These are phyloP conservation scores for Ichneumoninae sp. DNA, from an alignment of 2,888 invertebrate genomes.

Conservation along the genomic window DNA sequence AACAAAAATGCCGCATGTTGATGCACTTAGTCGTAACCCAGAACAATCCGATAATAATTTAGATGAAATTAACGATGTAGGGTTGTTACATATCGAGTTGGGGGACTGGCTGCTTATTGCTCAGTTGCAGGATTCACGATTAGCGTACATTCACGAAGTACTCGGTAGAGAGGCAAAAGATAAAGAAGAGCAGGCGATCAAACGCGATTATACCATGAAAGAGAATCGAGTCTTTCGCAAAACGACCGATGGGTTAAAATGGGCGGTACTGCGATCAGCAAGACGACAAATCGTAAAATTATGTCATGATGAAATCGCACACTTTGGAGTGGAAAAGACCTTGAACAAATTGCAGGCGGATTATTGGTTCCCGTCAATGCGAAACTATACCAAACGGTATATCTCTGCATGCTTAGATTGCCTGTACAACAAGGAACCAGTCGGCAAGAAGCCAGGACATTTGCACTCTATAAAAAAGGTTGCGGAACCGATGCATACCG, in stretches of 20 bases:
- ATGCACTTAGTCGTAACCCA: conserved; percentile 68
- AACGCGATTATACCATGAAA: conserved; percentile 41
- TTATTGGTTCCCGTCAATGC: conserved; percentile 69
- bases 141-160: conserved; percentile 55
- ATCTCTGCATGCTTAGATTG: conserved; percentile 2
- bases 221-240: conserved; percentile 50
- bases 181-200: conserved; percentile 35
- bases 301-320: conserved; percentile 67
- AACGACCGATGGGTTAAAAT: conserved; percentile 23
- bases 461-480: conserved; percentile 18
- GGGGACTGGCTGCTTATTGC: conserved; percentile 68
- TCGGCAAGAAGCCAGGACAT: conserved; percentile 1
- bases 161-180: conserved; percentile 46
- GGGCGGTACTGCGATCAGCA: conserved; percentile 51
- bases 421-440: conserved; percentile 10
- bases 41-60: conserved; percentile 17
- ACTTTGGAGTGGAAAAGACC: conserved; percentile 66
- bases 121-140: conserved; percentile 45
- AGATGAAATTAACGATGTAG: conserved; percentile 67
- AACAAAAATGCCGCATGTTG: conserved; percentile 75
- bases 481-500: conserved; percentile 45
- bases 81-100: conserved; percentile 63
- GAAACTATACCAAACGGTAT: conserved; percentile 60
- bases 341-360: conserved; percentile 56
- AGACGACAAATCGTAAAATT: conserved; percentile 31